Evolutionary conservation across 2,797 vertebrate species (phyloP).

Genomic region (Gallinago stenura): DNA sequence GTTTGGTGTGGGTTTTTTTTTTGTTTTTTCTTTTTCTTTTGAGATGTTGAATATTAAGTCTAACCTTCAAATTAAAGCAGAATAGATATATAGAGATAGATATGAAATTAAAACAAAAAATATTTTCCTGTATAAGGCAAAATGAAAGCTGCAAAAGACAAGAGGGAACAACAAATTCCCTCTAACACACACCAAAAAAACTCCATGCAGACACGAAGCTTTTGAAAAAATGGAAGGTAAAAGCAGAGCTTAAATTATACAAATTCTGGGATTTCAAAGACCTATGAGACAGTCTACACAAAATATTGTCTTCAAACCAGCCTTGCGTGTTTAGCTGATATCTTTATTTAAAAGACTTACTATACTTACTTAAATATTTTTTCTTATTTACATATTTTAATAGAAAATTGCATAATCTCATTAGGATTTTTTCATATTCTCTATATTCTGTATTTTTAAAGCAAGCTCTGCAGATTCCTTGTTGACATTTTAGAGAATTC

Average conservation of each 20-base stretch:
- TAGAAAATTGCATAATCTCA: background rate
- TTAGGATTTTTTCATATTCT: background rate
- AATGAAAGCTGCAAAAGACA: background rate
- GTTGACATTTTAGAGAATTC: background rate
- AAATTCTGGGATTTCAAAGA: background rate
- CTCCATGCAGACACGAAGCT: rapidly evolving
- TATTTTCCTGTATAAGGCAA: background rate
- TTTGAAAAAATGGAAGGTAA: background rate
- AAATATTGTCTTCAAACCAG: background rate
- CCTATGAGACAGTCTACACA: background rate
- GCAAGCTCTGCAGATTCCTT: background rate
- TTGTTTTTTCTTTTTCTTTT: background rate
- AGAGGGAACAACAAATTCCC: background rate
- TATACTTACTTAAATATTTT: background rate
- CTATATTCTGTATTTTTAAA: background rate
- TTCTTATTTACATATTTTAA: background rate
- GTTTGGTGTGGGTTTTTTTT: too few species aligned
- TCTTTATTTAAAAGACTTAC: background rate
- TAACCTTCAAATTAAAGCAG: background rate
- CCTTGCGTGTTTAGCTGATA: background rate
- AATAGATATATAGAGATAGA: background rate
- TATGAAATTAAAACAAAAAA: background rate
- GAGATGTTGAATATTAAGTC: background rate
- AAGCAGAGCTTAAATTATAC: background rate
- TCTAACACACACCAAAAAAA: background rate